Conservation (phyloP, 2,888 invertebrate genomes). For the Lysandra coridon region DNA sequence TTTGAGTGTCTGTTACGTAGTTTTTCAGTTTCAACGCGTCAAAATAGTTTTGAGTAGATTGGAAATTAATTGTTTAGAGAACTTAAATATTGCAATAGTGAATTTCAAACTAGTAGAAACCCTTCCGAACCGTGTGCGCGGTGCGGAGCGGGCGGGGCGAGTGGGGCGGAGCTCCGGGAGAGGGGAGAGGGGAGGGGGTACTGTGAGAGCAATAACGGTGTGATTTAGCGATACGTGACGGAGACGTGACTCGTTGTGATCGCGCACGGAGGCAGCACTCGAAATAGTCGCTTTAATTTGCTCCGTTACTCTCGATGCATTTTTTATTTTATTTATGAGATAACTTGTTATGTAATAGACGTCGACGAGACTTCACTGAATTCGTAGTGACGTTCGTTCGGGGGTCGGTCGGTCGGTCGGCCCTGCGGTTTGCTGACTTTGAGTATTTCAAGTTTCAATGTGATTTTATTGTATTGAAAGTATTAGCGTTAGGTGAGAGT, state of each 20-base stretch:
- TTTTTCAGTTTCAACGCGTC: background rate
- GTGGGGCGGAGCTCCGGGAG: background rate
- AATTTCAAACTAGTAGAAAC: background rate
- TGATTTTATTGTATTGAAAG: constrained; percentile 21
- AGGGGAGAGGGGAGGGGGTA: background rate
- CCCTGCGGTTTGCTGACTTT: background rate
- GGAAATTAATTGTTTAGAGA: background rate
- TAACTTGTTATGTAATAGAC: constrained; percentile 10
- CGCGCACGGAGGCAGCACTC: constrained; percentile 17
- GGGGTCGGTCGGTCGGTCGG: background rate
- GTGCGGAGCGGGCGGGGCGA: background rate
- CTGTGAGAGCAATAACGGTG: constrained; percentile 15
- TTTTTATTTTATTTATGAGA: constrained; percentile 18
- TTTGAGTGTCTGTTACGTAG: background rate
- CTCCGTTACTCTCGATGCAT: constrained; percentile 26
- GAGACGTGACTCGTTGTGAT: background rate
- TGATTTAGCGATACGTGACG: constrained; percentile 8
- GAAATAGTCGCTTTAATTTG: constrained; percentile 22
- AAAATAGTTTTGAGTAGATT: background rate
- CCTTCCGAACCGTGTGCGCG: background rate
- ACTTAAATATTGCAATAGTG: background rate
- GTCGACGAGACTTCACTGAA: background rate
- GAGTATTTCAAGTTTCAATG: constrained; percentile 22
- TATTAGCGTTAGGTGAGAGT: constrained; percentile 19
- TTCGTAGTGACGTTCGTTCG: background rate